Base-by-base conservation (phyloP, 2,888 invertebrate genomes). In the Ligdia adustata region DNA sequence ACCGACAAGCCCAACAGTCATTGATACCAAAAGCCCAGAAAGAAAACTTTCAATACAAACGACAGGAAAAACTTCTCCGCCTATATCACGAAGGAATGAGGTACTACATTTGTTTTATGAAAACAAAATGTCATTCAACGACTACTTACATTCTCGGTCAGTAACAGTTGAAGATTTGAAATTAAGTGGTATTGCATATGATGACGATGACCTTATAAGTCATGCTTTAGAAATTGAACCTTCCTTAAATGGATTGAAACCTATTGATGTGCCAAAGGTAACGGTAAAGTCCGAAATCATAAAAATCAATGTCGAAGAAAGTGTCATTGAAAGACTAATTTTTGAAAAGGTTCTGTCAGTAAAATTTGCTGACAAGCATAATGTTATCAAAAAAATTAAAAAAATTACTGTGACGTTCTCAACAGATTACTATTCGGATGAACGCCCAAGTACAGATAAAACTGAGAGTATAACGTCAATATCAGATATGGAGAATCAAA, bases 311-410 rank as follows among this genome's bases (percentile, higher is more conserved):
- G 4, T n/a, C 0, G 20, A 40, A 32, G 40, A 39, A 43, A 13
- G 37, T 35, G 7, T 35, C 6, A 40, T 52, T 9, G 39, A 42
- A 18, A 33, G 47, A 3, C 27, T 44, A 2, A 27, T 52, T 7
- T 39, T 47, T 5, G 27, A 43, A 9, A 47, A 43, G 31, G 5
- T 37, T 4, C 40, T 52, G 4, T 29, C 26, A 27, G 37, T 37
- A 9, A 34, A 26, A 4, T 52, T 47, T 43, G 47, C 47, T 5
- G 47, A 52, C 28, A 37, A 32, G n/a, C 15, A 40, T 7, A 32
- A 40, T 1, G 11, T 43, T n/a, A 16, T 40, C 7, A 26, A 9
- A 34, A 52, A 52, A 27, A 29, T 27, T 0, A 47, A 52, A 31
- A 39, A 28, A 11, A 39, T 46, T 15, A 46, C 42, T 0, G 15